Conservation (phyloP, 2,888 invertebrate genomes). For the Ichneumoninae sp. region DNA sequence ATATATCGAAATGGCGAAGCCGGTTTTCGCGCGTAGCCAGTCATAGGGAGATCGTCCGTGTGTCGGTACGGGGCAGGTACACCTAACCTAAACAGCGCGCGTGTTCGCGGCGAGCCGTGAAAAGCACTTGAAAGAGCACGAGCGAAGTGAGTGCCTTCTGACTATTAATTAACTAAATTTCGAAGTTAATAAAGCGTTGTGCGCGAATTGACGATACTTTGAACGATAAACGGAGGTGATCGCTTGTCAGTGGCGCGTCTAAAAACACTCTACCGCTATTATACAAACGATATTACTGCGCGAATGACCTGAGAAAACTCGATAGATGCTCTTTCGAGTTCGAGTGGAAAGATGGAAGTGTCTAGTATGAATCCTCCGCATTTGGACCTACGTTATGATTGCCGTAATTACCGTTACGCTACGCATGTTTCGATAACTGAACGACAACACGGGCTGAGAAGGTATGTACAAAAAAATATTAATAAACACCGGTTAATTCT, state of each 20-base stretch:
- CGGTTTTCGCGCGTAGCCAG: neutral
- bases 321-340: conserved; percentile 8
- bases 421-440: conserved; percentile 6
- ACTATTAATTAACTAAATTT: neutral
- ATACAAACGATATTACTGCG: neutral
- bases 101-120: neutral
- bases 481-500: too few relatives aligned
- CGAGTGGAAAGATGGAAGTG: conserved; percentile 30
- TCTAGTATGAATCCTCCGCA: conserved; percentile 69
- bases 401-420: conserved; percentile 7
- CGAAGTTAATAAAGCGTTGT: conserved; percentile 22
- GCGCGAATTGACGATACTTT: conserved; percentile 39
- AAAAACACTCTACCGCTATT: neutral
- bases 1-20: neutral
- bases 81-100: neutral
- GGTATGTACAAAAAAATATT: neutral
- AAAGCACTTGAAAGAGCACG: neutral
- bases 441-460: neutral
- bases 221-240: conserved; percentile 16
- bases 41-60: neutral
- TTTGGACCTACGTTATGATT: conserved; percentile 57
- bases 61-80: neutral
- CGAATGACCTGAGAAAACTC: conserved; percentile 39
- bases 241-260: conserved; percentile 19
- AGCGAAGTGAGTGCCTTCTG: neutral